These are phyloP conservation scores for Chrysina gloriosa DNA, from an alignment of 2,888 invertebrate genomes.

Conservation along the genomic window DNA sequence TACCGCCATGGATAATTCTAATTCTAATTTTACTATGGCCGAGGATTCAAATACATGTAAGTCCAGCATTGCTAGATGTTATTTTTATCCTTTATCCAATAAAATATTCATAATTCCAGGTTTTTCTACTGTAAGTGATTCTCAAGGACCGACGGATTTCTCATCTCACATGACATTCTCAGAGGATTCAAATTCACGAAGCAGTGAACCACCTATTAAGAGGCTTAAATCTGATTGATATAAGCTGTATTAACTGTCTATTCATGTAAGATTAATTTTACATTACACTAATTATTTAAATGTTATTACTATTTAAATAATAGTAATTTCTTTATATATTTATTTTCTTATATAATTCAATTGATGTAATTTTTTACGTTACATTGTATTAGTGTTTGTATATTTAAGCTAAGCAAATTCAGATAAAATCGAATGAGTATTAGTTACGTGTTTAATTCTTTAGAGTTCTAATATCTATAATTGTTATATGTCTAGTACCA, in stretches of 20 bases:
- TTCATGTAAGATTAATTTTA: constrained; percentile 5
- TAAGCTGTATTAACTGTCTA: constrained; percentile 18
- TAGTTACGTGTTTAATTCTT: no score
- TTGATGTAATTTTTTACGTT: no score
- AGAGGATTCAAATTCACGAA: constrained; percentile 91
- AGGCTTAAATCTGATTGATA: constrained; percentile 81
- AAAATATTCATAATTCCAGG: constrained; percentile 67
- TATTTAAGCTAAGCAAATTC: no score
- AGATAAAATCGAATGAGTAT: no score
- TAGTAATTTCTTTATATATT: no score
- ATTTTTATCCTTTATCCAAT: no score
- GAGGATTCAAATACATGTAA: constrained; percentile 94
- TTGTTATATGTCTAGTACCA: no score
- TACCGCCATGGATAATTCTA: constrained; percentile 77
- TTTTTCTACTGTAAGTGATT: constrained; percentile 91
- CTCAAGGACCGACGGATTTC: constrained; percentile 88
- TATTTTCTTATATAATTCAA: no score
- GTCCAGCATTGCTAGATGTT: no score
- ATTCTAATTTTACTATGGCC: constrained; percentile 84
- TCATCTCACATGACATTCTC: constrained; percentile 88
- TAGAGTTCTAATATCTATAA: no score
- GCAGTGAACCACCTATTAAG: constrained; percentile 82
- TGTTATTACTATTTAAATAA: not conserved
- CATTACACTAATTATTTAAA: not conserved
- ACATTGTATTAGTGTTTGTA: no score